These are phyloP conservation scores for Ceraclea dissimilis DNA, from an alignment of 2,888 invertebrate species.

Conservation along the genomic window DNA sequence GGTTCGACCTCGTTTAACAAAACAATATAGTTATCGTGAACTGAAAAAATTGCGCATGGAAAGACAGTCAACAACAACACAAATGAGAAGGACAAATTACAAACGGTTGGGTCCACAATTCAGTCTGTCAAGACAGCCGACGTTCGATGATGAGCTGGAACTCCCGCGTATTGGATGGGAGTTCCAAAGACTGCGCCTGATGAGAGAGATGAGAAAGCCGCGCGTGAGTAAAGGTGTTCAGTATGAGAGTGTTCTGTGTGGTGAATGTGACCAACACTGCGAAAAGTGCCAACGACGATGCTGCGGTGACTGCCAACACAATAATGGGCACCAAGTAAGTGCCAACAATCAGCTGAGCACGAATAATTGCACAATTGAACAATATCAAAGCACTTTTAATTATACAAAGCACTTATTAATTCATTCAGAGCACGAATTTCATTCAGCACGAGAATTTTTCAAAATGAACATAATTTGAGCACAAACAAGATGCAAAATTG, in stretches of 20 bases:
- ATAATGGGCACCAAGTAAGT: conserved; percentile 20
- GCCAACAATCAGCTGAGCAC: conserved; percentile 6
- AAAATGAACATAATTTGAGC: too few relatives aligned
- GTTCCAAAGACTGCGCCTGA: conserved; percentile 11
- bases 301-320: conserved; percentile 25
- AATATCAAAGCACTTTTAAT: conserved; percentile 2
- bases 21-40: conserved; percentile 7
- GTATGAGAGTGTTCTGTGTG: conserved; percentile 15
- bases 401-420: too few relatives aligned
- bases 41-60: conserved; percentile 5
- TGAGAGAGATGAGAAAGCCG: conserved; percentile 10
- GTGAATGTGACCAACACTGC: conserved; percentile 19
- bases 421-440: too few relatives aligned
- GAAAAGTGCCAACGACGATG: conserved; percentile 17
- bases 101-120: neutral
- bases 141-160: neutral
- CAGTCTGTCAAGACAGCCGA: neutral
- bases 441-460: too few relatives aligned
- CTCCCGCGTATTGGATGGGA: conserved; percentile 13
- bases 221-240: neutral
- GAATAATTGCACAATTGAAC: neutral
- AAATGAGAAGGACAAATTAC: neutral
- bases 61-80: neutral
- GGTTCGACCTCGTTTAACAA: neutral
- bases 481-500: too few relatives aligned